phyloP scores from a whole-genome alignment of 2,888 invertebrate genomes.

The Drosophila demipolita region DNA sequence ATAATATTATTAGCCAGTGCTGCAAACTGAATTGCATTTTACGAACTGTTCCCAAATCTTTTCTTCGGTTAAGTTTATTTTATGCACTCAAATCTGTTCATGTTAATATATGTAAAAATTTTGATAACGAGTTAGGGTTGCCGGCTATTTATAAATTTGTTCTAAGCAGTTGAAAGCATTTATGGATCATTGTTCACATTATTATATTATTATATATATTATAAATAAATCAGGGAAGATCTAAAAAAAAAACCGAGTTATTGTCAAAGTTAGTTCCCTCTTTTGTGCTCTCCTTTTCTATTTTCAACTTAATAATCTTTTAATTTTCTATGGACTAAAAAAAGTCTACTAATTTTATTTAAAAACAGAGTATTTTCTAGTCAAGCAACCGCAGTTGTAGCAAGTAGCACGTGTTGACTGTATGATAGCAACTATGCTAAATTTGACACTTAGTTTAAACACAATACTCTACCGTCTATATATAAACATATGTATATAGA shows the following conservation, averaged over 20 bases:
- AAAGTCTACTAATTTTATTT: not conserved
- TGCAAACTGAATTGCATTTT: not conserved
- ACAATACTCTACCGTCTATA: constrained; percentile 38
- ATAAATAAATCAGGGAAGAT: too few species aligned
- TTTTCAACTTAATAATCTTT: not conserved
- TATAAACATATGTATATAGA: not conserved
- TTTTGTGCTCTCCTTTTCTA: too few species aligned
- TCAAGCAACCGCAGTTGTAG: not conserved
- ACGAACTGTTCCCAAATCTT: too few species aligned
- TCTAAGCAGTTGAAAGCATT: not conserved
- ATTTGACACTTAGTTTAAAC: constrained; percentile 72
- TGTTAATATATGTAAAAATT: not conserved
- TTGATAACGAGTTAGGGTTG: not conserved
- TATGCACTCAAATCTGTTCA: not conserved
- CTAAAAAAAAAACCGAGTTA: too few species aligned
- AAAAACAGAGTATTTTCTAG: constrained; percentile 1
- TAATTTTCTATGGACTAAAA: not conserved
- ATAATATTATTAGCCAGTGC: not conserved
- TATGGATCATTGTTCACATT: not conserved
- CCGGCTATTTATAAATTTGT: not conserved
- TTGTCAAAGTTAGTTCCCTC: too few species aligned
- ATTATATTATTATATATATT: not conserved
- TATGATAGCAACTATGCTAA: constrained; percentile 64
- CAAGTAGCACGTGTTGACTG: constrained; percentile 65
- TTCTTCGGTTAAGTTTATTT: too few species aligned